Evolutionary conservation across 2,113 vertebrate genomes (phyloP).

Genomic region (Scophthalmus maximus): DNA sequence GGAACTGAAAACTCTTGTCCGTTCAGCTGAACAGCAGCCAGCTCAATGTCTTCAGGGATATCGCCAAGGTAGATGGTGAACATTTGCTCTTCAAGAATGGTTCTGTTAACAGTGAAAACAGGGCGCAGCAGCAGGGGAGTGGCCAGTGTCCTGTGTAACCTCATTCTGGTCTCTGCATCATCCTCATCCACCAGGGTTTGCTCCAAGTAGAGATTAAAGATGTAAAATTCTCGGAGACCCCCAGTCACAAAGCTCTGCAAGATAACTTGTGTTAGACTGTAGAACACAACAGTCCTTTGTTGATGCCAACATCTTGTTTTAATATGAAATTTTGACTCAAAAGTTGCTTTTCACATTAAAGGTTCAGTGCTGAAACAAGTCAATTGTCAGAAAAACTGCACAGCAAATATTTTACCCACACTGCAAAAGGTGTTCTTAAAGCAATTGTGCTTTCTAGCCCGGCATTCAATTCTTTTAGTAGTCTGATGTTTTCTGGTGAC

Average conservation of each 20-base stretch:
- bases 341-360: no score
- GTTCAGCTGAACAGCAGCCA: constrained; percentile 64
- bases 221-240: constrained; percentile 55
- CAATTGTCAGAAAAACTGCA: no score
- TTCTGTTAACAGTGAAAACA: constrained; percentile 45
- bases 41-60: constrained; percentile 63
- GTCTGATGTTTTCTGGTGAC: no score
- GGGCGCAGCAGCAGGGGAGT: constrained; percentile 49
- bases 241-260: constrained; percentile 61
- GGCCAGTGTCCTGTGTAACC: constrained; percentile 37
- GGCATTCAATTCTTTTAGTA: no score
- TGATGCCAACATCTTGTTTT: no score
- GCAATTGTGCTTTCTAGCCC: no score
- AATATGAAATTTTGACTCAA: no score
- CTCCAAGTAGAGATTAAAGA: constrained; percentile 66
- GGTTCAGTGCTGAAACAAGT: no score
- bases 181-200: constrained; percentile 48
- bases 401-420: no score
- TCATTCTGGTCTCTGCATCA: constrained; percentile 32
- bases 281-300: no score
- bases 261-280: no score
- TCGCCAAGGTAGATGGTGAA: constrained; percentile 68
- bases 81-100: constrained; percentile 1
- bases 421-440: no score
- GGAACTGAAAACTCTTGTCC: neutral